Conservation (phyloP, 2,888 invertebrate species). For the Parnassius smintheus region DNA sequence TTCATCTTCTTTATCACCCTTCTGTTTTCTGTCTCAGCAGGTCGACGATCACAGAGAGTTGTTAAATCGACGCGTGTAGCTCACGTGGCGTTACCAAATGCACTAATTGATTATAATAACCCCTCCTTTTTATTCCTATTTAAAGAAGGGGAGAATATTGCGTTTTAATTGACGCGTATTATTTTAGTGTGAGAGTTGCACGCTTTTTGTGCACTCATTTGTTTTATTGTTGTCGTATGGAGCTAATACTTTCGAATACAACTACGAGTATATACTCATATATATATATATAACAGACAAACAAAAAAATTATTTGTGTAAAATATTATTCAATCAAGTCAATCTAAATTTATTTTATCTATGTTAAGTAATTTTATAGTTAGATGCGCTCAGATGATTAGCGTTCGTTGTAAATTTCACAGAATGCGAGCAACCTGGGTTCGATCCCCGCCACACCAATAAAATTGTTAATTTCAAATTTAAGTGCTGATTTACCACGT, state of each 20-base stretch:
- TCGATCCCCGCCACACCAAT: too few relatives aligned
- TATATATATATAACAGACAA: too few relatives aligned
- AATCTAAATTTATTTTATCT: too few relatives aligned
- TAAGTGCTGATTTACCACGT: too few relatives aligned
- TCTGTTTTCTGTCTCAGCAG: conserved; percentile 37
- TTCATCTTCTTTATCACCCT: conserved; percentile 16
- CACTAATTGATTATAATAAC: conserved; percentile 70
- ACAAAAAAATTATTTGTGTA: too few relatives aligned
- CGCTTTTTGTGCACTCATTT: conserved; percentile 13
- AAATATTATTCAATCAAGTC: too few relatives aligned
- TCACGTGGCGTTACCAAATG: conserved; percentile 54
- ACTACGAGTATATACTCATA: too few relatives aligned
- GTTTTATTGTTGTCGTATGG: conserved; percentile 18
- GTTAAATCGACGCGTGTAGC: conserved; percentile 60
- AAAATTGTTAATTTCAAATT: too few relatives aligned
- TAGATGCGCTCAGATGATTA: too few relatives aligned
- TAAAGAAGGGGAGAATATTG: conserved; percentile 7
- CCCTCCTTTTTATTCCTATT: conserved; percentile 43
- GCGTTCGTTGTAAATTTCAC: too few relatives aligned
- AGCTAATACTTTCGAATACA: conserved; percentile 14
- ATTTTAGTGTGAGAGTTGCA: conserved; percentile 31
- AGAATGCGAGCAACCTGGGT: too few relatives aligned
- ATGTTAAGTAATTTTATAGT: too few relatives aligned
- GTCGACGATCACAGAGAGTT: conserved; percentile 50
- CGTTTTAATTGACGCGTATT: conserved; percentile 29